A percentile compares a stretch with the other conserved stretches of the same genome.
These are phyloP conservation scores for Electrona antarctica DNA, from an alignment of 2,113 vertebrate genomes.

Conservation along the genomic window DNA sequence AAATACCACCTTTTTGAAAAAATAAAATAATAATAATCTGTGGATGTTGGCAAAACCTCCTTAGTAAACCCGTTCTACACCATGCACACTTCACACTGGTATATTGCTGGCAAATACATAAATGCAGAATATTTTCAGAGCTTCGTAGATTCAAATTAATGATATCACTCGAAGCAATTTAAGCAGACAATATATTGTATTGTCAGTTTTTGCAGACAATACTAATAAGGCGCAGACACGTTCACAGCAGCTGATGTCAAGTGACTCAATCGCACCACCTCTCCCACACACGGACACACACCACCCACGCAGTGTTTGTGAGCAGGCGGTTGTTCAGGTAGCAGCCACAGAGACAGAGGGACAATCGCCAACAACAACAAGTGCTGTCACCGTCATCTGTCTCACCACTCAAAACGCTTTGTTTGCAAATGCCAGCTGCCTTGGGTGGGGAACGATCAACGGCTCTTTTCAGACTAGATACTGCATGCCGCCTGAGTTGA, in stretches of 20 bases:
- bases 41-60: not conserved
- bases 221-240: not conserved
- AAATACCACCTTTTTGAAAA: slow-evolving; percentile 40
- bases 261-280: not conserved
- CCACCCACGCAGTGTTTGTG: slow-evolving; percentile 6
- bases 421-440: slow-evolving; percentile 41
- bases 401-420: slow-evolving; percentile 32
- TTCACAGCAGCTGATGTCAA: slow-evolving; percentile 11
- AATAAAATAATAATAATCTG: not conserved
- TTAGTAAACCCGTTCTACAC: no score
- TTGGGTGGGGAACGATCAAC: slow-evolving; percentile 16
- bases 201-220: not conserved
- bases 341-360: not conserved
- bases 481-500: slow-evolving; percentile 3
- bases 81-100: slow-evolving; percentile 1
- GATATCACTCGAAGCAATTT: not conserved
- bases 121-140: slow-evolving; percentile 12
- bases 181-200: no score
- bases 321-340: slow-evolving; percentile 17
- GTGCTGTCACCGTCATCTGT: slow-evolving; percentile 6
- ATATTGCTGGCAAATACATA: not conserved
- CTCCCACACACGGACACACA: not conserved
- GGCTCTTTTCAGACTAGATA: slow-evolving; percentile 27
- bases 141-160: slow-evolving; percentile 11
- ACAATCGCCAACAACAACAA: slow-evolving; percentile 24